phyloP scores from a whole-genome alignment of 2,113 vertebrate species.

The Passer domesticus region DNA sequence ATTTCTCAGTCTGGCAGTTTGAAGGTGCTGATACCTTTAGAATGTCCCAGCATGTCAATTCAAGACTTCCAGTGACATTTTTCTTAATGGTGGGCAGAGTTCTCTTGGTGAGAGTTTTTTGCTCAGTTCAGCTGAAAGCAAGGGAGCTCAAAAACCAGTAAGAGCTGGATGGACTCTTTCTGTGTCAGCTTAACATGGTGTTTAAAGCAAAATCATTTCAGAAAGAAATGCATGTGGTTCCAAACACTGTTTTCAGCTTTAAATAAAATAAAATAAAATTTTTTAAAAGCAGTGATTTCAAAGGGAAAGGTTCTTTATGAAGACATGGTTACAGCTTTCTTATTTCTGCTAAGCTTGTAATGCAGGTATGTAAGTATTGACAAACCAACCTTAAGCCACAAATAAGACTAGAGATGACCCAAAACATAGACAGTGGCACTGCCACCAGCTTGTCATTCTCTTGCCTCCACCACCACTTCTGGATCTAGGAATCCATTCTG shows the following conservation, averaged over 20 bases:
- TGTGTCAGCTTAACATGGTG: neutral
- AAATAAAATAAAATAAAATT: neutral
- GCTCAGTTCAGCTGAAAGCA: neutral
- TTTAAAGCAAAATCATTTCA: neutral
- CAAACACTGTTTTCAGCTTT: neutral
- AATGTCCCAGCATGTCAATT: neutral
- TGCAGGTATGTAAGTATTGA: neutral
- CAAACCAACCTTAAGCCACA: neutral
- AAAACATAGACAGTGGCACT: neutral
- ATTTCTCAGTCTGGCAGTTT: neutral
- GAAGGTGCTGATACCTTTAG: neutral
- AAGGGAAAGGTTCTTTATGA: neutral
- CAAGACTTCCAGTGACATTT: neutral
- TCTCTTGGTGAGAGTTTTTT: neutral
- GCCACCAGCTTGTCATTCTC: neutral
- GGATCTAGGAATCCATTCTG: neutral
- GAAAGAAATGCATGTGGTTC: neutral
- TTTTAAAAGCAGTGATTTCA: neutral
- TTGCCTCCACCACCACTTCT: neutral
- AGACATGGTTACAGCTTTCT: neutral
- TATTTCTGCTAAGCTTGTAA: neutral
- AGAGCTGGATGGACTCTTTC: neutral
- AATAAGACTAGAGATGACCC: neutral
- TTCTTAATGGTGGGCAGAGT: neutral
- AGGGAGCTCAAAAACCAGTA: neutral